phyloP scores from a whole-genome alignment of 2,797 vertebrate species.

The Dendrocincla fuliginosa region DNA sequence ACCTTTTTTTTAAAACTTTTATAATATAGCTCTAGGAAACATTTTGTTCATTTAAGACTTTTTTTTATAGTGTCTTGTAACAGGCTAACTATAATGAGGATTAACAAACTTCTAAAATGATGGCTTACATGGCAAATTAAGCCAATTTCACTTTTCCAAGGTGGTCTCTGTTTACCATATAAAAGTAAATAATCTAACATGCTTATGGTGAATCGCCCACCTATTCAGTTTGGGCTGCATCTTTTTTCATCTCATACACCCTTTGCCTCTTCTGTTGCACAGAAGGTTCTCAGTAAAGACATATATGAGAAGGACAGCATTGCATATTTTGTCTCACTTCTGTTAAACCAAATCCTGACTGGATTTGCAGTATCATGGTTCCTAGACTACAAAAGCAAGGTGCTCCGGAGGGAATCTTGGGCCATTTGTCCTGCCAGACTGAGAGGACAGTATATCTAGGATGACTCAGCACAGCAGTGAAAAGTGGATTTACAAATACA shows the following conservation, averaged over 20 bases:
- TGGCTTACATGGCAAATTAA: rapidly evolving
- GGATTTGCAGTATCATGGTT: background rate
- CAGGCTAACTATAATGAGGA: background rate
- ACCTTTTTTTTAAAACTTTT: background rate
- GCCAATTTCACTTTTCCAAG: background rate
- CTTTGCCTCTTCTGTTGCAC: background rate
- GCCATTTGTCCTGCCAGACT: background rate
- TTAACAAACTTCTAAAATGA: background rate
- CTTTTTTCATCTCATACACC: background rate
- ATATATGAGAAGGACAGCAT: background rate
- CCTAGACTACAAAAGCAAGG: background rate
- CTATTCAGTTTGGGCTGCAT: background rate
- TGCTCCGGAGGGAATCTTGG: background rate
- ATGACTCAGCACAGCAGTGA: background rate
- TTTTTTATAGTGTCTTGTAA: background rate
- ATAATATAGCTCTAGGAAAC: background rate
- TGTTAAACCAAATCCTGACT: background rate
- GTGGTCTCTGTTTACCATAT: background rate
- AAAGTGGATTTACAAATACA: rapidly evolving
- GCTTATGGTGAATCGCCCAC: background rate
- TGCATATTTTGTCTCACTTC: background rate
- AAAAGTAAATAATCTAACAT: background rate
- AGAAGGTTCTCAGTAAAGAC: rapidly evolving
- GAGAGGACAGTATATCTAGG: rapidly evolving
- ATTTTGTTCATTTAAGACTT: background rate